These are phyloP conservation scores for Papilio polyxenes DNA, from an alignment of 1,140 invertebrate genomes.

Conservation along the genomic window DNA sequence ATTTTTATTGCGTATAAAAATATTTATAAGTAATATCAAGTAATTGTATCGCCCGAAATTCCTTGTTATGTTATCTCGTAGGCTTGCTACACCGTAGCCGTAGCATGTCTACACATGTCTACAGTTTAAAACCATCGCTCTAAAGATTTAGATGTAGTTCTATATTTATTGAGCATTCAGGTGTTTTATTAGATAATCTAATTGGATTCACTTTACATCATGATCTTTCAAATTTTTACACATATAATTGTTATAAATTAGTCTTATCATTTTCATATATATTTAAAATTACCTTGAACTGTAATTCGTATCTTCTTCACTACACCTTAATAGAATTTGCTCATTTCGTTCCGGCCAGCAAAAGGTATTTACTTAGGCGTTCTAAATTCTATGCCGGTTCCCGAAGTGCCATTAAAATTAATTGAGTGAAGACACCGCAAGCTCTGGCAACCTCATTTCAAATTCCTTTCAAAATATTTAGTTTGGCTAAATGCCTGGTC, in stretches of 20 bases:
- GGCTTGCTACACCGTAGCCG: background rate
- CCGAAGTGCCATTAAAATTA: constrained; percentile 34
- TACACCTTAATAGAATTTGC: constrained; percentile 33
- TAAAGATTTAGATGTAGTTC: background rate
- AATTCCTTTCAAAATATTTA: constrained; percentile 38
- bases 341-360: constrained; percentile 25
- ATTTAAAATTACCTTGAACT: background rate
- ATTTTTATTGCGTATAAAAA: background rate
- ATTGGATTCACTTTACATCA: no score
- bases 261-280: no score
- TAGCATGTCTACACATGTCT: background rate
- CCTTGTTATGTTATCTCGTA: background rate
- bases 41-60: background rate
- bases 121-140: background rate
- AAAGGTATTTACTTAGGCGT: constrained; percentile 35
- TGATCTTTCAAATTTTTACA: no score
- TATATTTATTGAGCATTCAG: background rate
- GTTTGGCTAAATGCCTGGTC: constrained; percentile 31
- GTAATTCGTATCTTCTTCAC: background rate
- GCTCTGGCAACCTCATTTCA: constrained; percentile 28
- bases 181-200: background rate
- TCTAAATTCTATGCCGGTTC: constrained; percentile 22
- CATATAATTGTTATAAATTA: background rate
- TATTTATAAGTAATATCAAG: background rate
- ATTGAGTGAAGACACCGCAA: constrained; percentile 36